Conservation (phyloP, 2,797 vertebrate genomes). For the Lutjanus campechanus region DNA sequence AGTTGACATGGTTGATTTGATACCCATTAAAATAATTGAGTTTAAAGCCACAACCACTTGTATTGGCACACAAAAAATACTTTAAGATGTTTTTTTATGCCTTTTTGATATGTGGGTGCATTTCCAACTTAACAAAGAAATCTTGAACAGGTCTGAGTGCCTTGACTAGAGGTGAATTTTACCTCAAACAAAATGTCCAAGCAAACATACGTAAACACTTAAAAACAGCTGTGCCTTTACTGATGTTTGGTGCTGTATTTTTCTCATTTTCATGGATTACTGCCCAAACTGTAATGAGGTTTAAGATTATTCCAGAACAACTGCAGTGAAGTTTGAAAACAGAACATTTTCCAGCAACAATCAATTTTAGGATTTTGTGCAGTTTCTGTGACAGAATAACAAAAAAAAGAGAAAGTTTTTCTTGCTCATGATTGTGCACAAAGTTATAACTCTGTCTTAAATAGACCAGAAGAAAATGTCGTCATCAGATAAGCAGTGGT, state of each 20-base stretch:
- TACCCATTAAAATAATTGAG: constrained; percentile 45
- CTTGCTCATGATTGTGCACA: neutral
- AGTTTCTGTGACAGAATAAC: neutral
- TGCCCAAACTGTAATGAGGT: constrained; percentile 30
- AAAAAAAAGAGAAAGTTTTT: neutral
- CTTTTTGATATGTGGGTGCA: neutral
- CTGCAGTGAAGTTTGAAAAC: constrained; percentile 19
- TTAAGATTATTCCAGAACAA: constrained; percentile 30
- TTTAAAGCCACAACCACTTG: constrained; percentile 44
- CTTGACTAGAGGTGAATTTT: constrained; percentile 7
- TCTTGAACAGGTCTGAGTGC: neutral
- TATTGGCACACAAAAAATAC: neutral
- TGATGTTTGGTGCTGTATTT: constrained; percentile 29
- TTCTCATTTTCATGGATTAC: constrained; percentile 21
- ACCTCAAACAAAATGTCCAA: constrained; percentile 23
- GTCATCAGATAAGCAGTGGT: neutral
- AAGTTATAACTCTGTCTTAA: neutral
- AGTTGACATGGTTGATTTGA: constrained; percentile 47
- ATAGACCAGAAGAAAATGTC: neutral
- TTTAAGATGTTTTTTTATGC: constrained; percentile 3
- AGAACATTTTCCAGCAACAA: constrained; percentile 4
- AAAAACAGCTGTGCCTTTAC: constrained; percentile 43
- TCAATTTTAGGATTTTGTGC: constrained; percentile 1
- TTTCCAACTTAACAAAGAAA: constrained; percentile 2
- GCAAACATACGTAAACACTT: constrained; percentile 42